These are phyloP conservation scores for Ctenochaetus hawaiiensis DNA, from an alignment of 2,797 vertebrate species.

Conservation along the genomic window DNA sequence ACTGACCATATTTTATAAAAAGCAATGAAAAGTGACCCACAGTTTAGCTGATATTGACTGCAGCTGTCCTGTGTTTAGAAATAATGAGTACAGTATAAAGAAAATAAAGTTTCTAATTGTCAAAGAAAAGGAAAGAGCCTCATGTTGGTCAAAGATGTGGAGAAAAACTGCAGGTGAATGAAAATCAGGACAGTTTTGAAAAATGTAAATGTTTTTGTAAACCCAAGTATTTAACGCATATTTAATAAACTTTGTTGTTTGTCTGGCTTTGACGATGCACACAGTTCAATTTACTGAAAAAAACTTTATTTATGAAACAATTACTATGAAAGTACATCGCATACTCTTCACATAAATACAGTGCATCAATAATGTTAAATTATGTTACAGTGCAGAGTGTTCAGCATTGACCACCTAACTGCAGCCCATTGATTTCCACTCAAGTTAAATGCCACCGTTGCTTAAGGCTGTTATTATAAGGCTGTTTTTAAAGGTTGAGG, in stretches of 20 bases:
- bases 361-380: conserved; percentile 42
- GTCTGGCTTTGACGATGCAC: not conserved
- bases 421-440: conserved; percentile 71
- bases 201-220: too few species aligned
- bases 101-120: too few species aligned
- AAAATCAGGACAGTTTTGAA: too few species aligned
- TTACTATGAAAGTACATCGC: not conserved
- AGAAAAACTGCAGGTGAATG: too few species aligned
- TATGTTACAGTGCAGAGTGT: conserved; percentile 31
- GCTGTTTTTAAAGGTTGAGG: conserved; percentile 52
- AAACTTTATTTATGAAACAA: not conserved
- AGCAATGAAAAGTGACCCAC: too few species aligned
- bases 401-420: conserved; percentile 59
- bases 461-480: conserved; percentile 43
- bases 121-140: too few species aligned
- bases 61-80: too few species aligned
- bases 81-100: too few species aligned
- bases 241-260: not conserved
- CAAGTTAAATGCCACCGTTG: conserved; percentile 61
- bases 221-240: not conserved
- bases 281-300: not conserved
- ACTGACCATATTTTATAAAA: too few species aligned
- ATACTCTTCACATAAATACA: conserved; percentile 40
- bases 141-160: too few species aligned
- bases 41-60: too few species aligned